Percentiles rank a stretch among this genome's conserved stretches.
Evolutionary conservation across 2,113 vertebrate genomes (phyloP).

Genomic region (Peromyscus californicus): DNA sequence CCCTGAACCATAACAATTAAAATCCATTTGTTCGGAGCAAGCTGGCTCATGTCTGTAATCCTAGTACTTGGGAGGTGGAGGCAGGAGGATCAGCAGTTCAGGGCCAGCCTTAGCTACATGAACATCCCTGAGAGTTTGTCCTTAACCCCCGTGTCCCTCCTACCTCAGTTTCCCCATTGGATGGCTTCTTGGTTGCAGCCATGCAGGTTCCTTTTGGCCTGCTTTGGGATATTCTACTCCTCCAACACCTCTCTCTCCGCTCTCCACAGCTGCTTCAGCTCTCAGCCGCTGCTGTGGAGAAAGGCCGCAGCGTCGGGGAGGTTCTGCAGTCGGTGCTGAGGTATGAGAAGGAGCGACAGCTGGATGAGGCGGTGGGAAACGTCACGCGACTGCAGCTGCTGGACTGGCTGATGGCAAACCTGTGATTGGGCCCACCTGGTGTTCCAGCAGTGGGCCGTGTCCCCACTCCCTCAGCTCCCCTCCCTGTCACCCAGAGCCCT

Average conservation of each 20-base stretch:
- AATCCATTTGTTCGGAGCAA: neutral
- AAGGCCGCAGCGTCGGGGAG: slow-evolving; percentile 76
- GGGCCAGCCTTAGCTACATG: neutral
- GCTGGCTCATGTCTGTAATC: neutral
- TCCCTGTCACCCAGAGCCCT: slow-evolving; percentile 55
- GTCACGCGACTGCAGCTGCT: slow-evolving; percentile 79
- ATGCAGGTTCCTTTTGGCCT: neutral
- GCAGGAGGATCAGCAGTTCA: neutral
- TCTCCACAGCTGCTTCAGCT: slow-evolving; percentile 81
- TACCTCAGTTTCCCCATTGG: neutral
- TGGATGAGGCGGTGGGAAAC: slow-evolving; percentile 80
- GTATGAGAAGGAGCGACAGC: slow-evolving; percentile 81
- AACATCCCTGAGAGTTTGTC: neutral
- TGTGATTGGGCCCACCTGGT: slow-evolving; percentile 30
- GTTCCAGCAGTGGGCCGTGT: neutral
- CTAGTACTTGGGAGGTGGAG: neutral
- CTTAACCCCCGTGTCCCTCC: neutral
- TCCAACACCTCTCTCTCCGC: neutral
- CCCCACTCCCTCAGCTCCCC: neutral
- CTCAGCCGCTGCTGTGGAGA: slow-evolving; percentile 76
- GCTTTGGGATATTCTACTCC: neutral
- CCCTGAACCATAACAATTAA: neutral
- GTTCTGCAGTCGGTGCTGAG: slow-evolving; percentile 78
- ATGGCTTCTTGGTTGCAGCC: neutral
- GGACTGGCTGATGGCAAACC: slow-evolving; percentile 82